Evolutionary conservation across 2,113 vertebrate genomes (phyloP).

Genomic region (Sinocyclocheilus grahami): DNA sequence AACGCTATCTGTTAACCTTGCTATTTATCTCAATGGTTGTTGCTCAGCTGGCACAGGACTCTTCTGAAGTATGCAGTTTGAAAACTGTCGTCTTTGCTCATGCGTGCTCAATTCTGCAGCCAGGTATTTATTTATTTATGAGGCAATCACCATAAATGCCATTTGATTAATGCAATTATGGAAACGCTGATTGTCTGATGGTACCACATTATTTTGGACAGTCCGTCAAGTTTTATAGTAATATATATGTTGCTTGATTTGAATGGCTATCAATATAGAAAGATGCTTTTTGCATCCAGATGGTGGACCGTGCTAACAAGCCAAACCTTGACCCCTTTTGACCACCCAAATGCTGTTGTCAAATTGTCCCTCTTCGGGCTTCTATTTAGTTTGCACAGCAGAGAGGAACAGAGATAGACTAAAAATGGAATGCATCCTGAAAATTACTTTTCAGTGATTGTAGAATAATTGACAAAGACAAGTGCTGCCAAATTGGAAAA

Average conservation of each 20-base stretch:
- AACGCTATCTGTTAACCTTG: background rate
- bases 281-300: background rate
- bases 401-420: background rate
- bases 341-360: background rate
- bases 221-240: background rate
- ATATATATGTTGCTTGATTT: background rate
- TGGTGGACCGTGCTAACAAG: constrained; percentile 8
- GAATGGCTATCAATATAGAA: background rate
- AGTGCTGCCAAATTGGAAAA: constrained; percentile 23
- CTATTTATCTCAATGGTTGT: background rate
- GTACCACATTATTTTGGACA: background rate
- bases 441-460: constrained; percentile 3
- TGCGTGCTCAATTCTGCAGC: background rate
- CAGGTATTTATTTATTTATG: background rate
- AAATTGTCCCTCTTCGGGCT: background rate
- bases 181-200: background rate
- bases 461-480: constrained; percentile 24
- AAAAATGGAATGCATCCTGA: background rate
- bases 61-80: background rate
- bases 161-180: background rate
- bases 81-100: background rate
- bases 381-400: background rate
- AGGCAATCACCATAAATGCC: background rate
- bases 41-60: background rate
- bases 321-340: constrained; percentile 9